Percentiles rank a stretch among this genome's conserved stretches.
Evolutionary conservation across 2,888 invertebrate genomes (phyloP).

Genomic region (Sinodicranocentrus sp.): DNA sequence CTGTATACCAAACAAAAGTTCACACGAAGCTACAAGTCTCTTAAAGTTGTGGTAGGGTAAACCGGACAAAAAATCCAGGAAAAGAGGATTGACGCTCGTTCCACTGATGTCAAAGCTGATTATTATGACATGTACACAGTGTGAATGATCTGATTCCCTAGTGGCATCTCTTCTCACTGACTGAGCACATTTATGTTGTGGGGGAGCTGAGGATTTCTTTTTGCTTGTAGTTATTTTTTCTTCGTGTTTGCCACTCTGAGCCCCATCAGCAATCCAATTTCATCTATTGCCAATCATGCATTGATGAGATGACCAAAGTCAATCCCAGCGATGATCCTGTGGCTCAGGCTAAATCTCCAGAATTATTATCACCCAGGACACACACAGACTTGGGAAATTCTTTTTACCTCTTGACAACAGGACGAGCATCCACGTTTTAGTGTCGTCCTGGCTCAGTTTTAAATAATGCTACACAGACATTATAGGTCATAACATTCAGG

Average conservation of each 20-base stretch:
- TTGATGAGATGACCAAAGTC: slow-evolving; percentile 77
- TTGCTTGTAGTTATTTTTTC: slow-evolving; percentile 12
- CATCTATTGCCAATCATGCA: slow-evolving; percentile 77
- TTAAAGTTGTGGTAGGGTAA: too few relatives aligned
- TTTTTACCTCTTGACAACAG: slow-evolving; percentile 57
- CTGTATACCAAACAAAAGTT: too few relatives aligned
- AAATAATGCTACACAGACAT: slow-evolving; percentile 77
- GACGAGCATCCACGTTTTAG: not conserved
- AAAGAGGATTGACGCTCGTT: not conserved
- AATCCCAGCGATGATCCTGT: slow-evolving; percentile 76
- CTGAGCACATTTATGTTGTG: not conserved
- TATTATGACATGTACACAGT: slow-evolving; percentile 4
- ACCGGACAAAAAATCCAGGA: too few relatives aligned
- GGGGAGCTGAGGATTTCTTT: not conserved
- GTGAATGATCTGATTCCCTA: slow-evolving; percentile 4
- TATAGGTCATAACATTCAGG: slow-evolving; percentile 77
- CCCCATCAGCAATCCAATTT: slow-evolving; percentile 75
- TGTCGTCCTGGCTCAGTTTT: slow-evolving; percentile 74
- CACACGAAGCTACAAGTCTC: too few relatives aligned
- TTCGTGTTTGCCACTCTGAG: slow-evolving; percentile 15
- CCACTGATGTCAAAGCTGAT: slow-evolving; percentile 11
- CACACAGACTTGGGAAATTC: slow-evolving; percentile 12
- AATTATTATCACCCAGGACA: slow-evolving; percentile 63
- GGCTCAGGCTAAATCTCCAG: slow-evolving; percentile 72
- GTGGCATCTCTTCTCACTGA: not conserved